These are phyloP conservation scores for Temnothorax curvispinosus DNA, from an alignment of 1,140 invertebrate genomes.

Conservation along the genomic window DNA sequence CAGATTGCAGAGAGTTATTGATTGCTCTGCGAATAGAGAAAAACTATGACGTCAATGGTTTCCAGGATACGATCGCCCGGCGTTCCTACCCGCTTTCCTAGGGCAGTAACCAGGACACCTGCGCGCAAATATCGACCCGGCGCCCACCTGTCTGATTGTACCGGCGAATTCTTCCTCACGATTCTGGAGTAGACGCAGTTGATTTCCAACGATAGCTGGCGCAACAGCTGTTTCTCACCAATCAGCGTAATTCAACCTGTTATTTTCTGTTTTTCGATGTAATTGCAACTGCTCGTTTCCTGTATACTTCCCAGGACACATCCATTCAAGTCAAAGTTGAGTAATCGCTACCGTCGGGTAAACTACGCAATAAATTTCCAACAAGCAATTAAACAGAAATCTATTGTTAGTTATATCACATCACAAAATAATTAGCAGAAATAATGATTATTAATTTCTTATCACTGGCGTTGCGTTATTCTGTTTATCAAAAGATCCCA, in stretches of 20 bases:
- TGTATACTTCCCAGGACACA: not conserved
- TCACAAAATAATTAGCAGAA: not conserved
- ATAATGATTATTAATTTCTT: not conserved
- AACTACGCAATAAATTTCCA: not conserved
- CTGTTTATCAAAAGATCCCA: not conserved
- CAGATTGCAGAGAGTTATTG: conserved; percentile 33
- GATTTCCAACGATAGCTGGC: conserved; percentile 58
- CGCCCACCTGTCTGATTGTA: conserved; percentile 40
- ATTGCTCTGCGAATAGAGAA: conserved; percentile 16
- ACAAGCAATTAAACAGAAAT: not conserved
- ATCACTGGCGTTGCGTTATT: not conserved
- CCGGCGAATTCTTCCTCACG: not conserved
- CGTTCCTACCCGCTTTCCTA: not conserved
- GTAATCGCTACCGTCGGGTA: not conserved
- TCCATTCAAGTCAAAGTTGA: not conserved
- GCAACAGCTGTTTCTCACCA: conserved; percentile 56
- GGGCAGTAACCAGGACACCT: conserved; percentile 25
- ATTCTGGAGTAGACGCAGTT: conserved; percentile 68
- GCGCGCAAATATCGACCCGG: conserved; percentile 56
- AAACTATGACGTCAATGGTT: conserved; percentile 54
- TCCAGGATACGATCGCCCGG: conserved; percentile 44
- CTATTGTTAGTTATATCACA: not conserved
- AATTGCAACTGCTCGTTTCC: not conserved
- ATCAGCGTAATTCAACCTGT: not conserved
- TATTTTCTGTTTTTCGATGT: not conserved